These are phyloP conservation scores for Petrophora chlorosata DNA, from an alignment of 2,888 invertebrate species.

Conservation along the genomic window DNA sequence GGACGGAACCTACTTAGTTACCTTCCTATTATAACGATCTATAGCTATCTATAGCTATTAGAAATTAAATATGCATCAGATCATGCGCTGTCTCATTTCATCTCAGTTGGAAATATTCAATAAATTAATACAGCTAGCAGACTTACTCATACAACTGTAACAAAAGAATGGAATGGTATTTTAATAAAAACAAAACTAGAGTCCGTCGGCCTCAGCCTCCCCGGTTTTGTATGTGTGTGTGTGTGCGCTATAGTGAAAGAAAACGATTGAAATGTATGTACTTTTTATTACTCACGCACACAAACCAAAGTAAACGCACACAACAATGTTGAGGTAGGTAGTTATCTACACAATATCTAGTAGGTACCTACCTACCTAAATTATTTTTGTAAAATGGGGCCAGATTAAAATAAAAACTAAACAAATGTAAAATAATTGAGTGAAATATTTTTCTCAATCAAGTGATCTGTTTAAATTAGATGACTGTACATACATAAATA, in stretches of 20 bases:
- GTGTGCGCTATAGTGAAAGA: conserved; percentile 46
- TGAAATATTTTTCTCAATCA: conserved; percentile 1
- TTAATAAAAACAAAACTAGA: conserved; percentile 66
- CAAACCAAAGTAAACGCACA: conserved; percentile 37
- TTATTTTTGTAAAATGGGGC: conserved; percentile 62
- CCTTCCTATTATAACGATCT: neutral
- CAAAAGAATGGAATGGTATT: conserved; percentile 53
- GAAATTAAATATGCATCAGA: conserved; percentile 18
- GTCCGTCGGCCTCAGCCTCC: conserved; percentile 50
- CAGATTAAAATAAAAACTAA: conserved; percentile 49
- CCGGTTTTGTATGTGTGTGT: conserved; percentile 51
- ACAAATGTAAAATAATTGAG: neutral
- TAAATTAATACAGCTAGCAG: conserved; percentile 17
- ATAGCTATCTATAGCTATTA: neutral
- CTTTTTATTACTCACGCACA: conserved; percentile 42
- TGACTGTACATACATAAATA: no score
- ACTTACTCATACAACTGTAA: conserved; percentile 29
- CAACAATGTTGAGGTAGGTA: conserved; percentile 31
- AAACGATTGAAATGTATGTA: conserved; percentile 50
- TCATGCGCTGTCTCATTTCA: conserved; percentile 18
- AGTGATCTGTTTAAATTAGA: neutral
- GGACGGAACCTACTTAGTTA: conserved; percentile 3
- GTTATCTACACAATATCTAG: conserved; percentile 30
- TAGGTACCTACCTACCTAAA: conserved; percentile 39
- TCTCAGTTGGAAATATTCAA: conserved; percentile 10